phyloP scores from a whole-genome alignment of 1,140 invertebrate genomes.

The Bombus fervidus region DNA sequence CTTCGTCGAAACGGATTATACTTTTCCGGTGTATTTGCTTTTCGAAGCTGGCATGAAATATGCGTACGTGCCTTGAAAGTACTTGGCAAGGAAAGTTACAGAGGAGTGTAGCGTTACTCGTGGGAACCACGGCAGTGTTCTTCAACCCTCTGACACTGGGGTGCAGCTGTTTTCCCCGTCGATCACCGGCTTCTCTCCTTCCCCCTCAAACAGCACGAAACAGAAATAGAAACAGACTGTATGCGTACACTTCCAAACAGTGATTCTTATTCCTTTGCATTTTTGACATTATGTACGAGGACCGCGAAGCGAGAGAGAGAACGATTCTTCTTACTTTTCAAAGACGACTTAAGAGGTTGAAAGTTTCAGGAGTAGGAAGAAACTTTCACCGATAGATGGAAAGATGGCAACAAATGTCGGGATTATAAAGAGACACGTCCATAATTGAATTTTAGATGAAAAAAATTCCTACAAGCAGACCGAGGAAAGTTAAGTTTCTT shows the following conservation, averaged over 20 bases:
- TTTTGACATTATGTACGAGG: neutral
- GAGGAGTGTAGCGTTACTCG: conserved; percentile 5
- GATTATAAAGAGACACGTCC: neutral
- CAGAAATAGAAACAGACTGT: too few relatives aligned
- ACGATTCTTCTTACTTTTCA: neutral
- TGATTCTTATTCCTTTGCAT: neutral
- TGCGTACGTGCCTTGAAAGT: neutral
- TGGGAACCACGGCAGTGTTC: conserved; percentile 25
- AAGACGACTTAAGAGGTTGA: neutral
- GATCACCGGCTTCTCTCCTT: neutral
- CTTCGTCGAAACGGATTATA: conserved; percentile 8
- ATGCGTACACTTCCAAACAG: neutral
- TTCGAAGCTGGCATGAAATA: conserved; percentile 9
- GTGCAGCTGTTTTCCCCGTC: conserved; percentile 26
- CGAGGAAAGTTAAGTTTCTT: neutral
- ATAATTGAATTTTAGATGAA: neutral
- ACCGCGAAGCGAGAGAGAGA: neutral
- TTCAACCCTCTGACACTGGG: neutral
- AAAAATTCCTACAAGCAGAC: neutral
- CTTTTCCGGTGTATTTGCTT: neutral
- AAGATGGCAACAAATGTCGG: neutral
- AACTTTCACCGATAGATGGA: neutral
- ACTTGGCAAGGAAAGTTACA: neutral
- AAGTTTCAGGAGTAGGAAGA: neutral
- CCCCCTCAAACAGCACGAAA: too few relatives aligned